Conservation (phyloP, 2,797 vertebrate species). For the Crocidura indochinensis region DNA sequence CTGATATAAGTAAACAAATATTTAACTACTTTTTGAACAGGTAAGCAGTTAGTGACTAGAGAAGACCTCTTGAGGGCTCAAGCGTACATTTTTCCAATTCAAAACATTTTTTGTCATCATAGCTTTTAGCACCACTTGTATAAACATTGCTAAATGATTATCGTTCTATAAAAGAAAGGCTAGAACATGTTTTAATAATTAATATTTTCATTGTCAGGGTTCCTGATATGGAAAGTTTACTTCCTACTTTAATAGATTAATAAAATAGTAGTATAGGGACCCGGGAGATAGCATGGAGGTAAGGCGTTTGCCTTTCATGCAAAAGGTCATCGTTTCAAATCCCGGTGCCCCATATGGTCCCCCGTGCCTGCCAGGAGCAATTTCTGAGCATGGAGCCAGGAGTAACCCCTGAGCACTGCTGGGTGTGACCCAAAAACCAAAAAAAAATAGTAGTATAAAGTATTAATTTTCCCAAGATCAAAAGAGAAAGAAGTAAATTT, state of each 20-base stretch:
- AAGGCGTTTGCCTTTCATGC: too few species aligned
- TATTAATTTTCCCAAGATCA: background rate
- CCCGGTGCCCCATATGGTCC: too few species aligned
- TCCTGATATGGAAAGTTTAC: conserved; percentile 3
- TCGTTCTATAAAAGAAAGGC: background rate
- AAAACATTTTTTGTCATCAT: conserved; percentile 4
- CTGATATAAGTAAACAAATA: background rate
- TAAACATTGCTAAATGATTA: background rate
- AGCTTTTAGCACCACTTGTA: background rate
- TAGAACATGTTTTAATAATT: conserved; percentile 1
- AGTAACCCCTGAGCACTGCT: too few species aligned
- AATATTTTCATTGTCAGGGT: background rate
- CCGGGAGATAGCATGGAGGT: too few species aligned
- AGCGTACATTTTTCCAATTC: background rate
- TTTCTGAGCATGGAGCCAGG: too few species aligned
- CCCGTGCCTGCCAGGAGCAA: too few species aligned
- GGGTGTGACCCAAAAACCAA: too few species aligned
- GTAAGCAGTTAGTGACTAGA: background rate
- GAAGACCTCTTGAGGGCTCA: background rate
- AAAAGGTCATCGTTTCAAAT: too few species aligned
- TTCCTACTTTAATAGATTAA: background rate
- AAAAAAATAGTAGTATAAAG: background rate
- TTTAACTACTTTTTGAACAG: background rate
- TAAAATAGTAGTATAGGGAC: background rate
- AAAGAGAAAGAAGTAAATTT: background rate